Conservation (phyloP, 2,797 vertebrate genomes). For the Caiman crocodilus region DNA sequence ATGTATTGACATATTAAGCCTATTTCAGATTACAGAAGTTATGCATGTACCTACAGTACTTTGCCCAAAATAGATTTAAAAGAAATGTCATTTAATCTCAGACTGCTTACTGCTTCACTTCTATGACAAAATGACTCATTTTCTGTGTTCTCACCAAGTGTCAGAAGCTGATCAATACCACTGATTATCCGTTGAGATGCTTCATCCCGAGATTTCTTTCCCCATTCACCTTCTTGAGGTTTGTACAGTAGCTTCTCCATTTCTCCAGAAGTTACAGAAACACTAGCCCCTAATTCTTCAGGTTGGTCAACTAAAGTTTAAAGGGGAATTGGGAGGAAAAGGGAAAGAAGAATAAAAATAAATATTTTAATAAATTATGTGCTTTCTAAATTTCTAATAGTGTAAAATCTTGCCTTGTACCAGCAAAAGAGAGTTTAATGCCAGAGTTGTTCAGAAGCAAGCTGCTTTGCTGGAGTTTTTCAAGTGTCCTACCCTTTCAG, state of each 20-base stretch:
- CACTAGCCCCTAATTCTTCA: slow-evolving; percentile 89
- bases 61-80: background rate
- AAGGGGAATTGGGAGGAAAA: background rate
- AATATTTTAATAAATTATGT: background rate
- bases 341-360: background rate
- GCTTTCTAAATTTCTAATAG: background rate
- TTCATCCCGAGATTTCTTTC: slow-evolving; percentile 86
- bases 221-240: slow-evolving; percentile 93
- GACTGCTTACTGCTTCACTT: background rate
- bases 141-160: slow-evolving; percentile 83
- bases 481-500: background rate
- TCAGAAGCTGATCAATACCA: slow-evolving; percentile 92
- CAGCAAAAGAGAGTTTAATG: background rate
- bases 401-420: background rate
- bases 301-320: slow-evolving; percentile 86
- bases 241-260: slow-evolving; percentile 93
- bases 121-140: background rate
- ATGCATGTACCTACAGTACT: rapidly evolving
- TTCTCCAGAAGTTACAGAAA: slow-evolving; percentile 92
- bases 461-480: background rate
- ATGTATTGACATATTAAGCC: background rate
- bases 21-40: background rate
- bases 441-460: background rate
- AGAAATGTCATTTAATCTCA: background rate
- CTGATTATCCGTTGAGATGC: slow-evolving; percentile 91